Percentiles rank a stretch among this genome's conserved stretches.
phyloP scores from a whole-genome alignment of 2,797 vertebrate species.

The Oryzias dopingdopingensis region DNA sequence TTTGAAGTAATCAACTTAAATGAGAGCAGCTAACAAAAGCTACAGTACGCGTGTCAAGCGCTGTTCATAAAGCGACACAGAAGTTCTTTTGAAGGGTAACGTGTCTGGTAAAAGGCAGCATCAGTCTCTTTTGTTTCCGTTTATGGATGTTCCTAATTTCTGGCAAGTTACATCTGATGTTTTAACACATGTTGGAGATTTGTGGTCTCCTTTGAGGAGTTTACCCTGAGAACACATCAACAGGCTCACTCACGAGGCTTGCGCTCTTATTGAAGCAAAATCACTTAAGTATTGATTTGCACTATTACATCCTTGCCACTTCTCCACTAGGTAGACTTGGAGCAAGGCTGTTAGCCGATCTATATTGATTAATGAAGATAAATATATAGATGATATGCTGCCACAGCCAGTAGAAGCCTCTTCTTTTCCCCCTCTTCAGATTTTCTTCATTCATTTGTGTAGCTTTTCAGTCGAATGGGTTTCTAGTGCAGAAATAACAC shows the following conservation, averaged over 20 bases:
- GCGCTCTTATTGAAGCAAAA: conserved; percentile 58
- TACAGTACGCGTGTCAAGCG: too few species aligned
- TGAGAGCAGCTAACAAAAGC: too few species aligned
- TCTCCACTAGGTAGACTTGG: conserved; percentile 31
- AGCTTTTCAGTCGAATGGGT: conserved; percentile 11
- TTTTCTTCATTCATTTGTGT: conserved; percentile 20
- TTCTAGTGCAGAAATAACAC: conserved; percentile 1
- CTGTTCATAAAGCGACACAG: too few species aligned
- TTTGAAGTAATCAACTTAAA: too few species aligned
- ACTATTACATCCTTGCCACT: conserved; percentile 38
- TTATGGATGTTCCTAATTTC: too few species aligned
- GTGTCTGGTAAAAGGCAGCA: too few species aligned
- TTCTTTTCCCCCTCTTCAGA: conserved; percentile 7
- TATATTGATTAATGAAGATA: conserved; percentile 54
- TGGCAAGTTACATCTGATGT: too few species aligned
- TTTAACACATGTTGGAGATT: conserved; percentile 10
- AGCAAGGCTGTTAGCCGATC: conserved; percentile 50
- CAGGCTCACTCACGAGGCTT: conserved; percentile 50
- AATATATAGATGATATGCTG: conserved; percentile 34
- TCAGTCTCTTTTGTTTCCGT: too few species aligned
- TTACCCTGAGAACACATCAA: conserved; percentile 43
- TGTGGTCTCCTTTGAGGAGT: conserved; percentile 31
- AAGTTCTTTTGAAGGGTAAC: too few species aligned
- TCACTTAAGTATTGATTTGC: conserved; percentile 62
- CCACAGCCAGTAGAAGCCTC: conserved; percentile 24